Base-by-base conservation (phyloP, 1,140 invertebrate species). In the Anagrus nilaparvatae region DNA sequence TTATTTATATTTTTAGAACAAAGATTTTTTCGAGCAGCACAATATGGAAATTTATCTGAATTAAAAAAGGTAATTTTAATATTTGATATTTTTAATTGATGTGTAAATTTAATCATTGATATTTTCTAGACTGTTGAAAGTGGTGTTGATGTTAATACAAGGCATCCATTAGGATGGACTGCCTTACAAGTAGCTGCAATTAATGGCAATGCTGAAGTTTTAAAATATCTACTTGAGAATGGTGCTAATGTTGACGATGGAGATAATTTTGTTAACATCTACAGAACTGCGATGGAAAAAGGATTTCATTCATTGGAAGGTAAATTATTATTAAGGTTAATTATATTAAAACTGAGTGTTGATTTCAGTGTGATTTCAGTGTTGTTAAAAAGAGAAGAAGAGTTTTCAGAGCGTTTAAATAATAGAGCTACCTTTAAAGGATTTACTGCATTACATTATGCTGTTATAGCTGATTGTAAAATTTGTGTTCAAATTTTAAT, bases 401-500 rank as follows among this genome's bases (percentile, higher is more conserved):
- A 90, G 59, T 95, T 93, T 62, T 82, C 76, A 51, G 72, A 80
- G 48, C 57, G 71, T 18, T 70, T 93, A 42, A 87, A 83, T 53
- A 79, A 70, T 45, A 72, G 75, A 53, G 85, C 81, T 0, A 79
- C 76, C 8, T 94, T 89, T 59, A 70, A 78, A 45, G 89, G 87
- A 14, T 92, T 87, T 63, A 93, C 90, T 37, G 77, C 89, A 30
- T 70, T 96, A 29, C 90, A 94, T 64, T 96, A 95, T 72, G 88
- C 89, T 13, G 84, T 82, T 29, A 64, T 95, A 21, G 70, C 76
- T 10, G 80, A 91, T 67, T 79, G 81, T 52, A 53, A 71, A 16
- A 69, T 70, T 13, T 75, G 78, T 34, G 73, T 78, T 1, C 61
- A 68, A 50, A 59, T 71, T 20, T 65, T 85, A 31, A 56, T 85